Conservation (phyloP, 2,113 vertebrate genomes). For the Clarias gariepinus region DNA sequence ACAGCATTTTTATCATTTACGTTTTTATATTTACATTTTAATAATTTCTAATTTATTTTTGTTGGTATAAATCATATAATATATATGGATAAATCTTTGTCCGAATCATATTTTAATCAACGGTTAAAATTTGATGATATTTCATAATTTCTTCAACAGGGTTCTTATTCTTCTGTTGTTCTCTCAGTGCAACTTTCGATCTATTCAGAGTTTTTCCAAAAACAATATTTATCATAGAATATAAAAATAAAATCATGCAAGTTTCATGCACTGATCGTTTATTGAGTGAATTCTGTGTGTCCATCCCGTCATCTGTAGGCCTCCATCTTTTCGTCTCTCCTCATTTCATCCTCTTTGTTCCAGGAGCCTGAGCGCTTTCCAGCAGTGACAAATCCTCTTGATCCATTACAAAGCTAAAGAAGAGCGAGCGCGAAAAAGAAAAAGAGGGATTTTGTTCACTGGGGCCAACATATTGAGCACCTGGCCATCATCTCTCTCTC, state of each 20-base stretch:
- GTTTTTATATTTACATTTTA: no score
- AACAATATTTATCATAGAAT: neutral
- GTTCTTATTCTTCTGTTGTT: neutral
- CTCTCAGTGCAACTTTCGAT: neutral
- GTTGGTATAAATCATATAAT: neutral
- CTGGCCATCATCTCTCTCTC: constrained; percentile 26
- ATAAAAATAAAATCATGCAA: neutral
- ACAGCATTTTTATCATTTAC: no score
- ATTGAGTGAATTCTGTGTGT: neutral
- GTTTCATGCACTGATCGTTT: neutral
- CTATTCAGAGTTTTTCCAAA: neutral
- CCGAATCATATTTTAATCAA: neutral
- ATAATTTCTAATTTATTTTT: no score
- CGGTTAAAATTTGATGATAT: neutral
- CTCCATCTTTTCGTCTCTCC: constrained; percentile 2
- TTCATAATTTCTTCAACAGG: neutral
- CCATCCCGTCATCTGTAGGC: neutral
- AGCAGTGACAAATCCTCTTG: constrained; percentile 67
- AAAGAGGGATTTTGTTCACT: constrained; percentile 54
- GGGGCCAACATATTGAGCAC: constrained; percentile 55
- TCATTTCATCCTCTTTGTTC: constrained; percentile 54
- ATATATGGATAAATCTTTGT: neutral
- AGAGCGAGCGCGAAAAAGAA: constrained; percentile 40
- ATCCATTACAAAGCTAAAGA: constrained; percentile 63
- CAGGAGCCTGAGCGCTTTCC: constrained; percentile 62